phyloP scores from a whole-genome alignment of 2,113 vertebrate genomes.

The Nerophis lumbriciformis region DNA sequence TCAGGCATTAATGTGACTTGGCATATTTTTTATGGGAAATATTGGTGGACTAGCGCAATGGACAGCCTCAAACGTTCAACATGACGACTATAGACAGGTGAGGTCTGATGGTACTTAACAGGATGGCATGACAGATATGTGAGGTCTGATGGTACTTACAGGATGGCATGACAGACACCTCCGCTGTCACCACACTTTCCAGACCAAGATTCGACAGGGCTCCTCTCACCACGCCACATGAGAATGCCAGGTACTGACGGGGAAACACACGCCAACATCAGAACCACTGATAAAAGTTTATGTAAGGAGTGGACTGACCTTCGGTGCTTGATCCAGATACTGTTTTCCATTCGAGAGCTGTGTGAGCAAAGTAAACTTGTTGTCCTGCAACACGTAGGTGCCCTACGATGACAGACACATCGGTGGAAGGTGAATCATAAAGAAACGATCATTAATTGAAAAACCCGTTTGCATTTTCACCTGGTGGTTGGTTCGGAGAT shows the following conservation, averaged over 20 bases:
- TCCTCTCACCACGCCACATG: constrained; percentile 80
- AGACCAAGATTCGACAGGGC: constrained; percentile 78
- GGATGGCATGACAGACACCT: constrained; percentile 76
- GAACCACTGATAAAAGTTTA: not conserved
- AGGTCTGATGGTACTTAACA: no score
- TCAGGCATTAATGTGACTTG: no score
- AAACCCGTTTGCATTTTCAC: constrained; percentile 55
- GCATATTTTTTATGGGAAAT: no score
- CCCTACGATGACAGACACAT: constrained; percentile 59
- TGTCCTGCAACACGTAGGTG: constrained; percentile 82
- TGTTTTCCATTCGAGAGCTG: constrained; percentile 77
- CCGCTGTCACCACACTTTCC: constrained; percentile 78
- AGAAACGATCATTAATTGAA: not conserved
- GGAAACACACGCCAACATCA: not conserved
- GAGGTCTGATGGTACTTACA: constrained; percentile 22
- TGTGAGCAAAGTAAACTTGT: constrained; percentile 74
- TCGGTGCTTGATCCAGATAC: constrained; percentile 81
- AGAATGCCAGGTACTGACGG: constrained; percentile 79
- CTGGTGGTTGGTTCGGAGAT: constrained; percentile 85
- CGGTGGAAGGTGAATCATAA: not conserved
- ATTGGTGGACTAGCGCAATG: no score
- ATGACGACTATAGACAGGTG: no score
- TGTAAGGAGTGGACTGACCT: constrained; percentile 57
- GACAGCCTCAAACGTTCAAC: no score
- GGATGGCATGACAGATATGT: no score